Evolutionary conservation across 2,113 vertebrate species (phyloP).

Genomic region (Sciurus niger): DNA sequence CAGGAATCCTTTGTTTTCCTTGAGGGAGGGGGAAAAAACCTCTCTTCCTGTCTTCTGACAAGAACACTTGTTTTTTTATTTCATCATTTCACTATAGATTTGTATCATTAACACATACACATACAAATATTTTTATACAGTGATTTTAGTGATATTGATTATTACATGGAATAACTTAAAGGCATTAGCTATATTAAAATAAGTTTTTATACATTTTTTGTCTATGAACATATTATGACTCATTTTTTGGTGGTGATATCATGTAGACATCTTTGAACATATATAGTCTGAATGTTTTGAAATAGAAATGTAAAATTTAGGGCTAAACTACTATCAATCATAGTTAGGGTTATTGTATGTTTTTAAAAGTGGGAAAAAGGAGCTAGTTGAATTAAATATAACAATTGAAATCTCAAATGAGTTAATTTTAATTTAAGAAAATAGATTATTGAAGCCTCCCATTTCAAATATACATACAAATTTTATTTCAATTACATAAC

Average conservation of each 20-base stretch:
- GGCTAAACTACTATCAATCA: not conserved
- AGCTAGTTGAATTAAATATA: not conserved
- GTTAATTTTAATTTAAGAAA: slow-evolving; percentile 65
- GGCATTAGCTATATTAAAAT: not conserved
- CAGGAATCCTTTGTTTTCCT: slow-evolving; percentile 90
- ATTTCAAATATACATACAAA: slow-evolving; percentile 18
- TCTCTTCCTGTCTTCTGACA: slow-evolving; percentile 87
- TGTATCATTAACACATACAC: slow-evolving; percentile 80
- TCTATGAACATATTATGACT: not conserved
- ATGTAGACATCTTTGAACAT: not conserved
- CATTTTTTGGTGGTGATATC: not conserved
- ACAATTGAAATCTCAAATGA: slow-evolving; percentile 32
- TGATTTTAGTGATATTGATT: slow-evolving; percentile 76
- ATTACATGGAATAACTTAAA: slow-evolving; percentile 60
- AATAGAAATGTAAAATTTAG: slow-evolving; percentile 37
- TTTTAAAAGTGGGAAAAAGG: not conserved
- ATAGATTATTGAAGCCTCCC: not conserved
- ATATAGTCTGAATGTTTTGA: slow-evolving; percentile 42
- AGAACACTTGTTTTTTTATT: slow-evolving; percentile 87
- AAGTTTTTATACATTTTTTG: not conserved
- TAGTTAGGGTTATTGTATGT: slow-evolving; percentile 10
- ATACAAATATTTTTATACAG: slow-evolving; percentile 55
- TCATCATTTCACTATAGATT: slow-evolving; percentile 88
- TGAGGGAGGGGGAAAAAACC: slow-evolving; percentile 65
- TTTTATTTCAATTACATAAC: not conserved